Evolutionary conservation across 2,113 vertebrate species (phyloP), one percentile per base, ranked within the genome.

Genomic region (Suricata suricatta): DNA sequence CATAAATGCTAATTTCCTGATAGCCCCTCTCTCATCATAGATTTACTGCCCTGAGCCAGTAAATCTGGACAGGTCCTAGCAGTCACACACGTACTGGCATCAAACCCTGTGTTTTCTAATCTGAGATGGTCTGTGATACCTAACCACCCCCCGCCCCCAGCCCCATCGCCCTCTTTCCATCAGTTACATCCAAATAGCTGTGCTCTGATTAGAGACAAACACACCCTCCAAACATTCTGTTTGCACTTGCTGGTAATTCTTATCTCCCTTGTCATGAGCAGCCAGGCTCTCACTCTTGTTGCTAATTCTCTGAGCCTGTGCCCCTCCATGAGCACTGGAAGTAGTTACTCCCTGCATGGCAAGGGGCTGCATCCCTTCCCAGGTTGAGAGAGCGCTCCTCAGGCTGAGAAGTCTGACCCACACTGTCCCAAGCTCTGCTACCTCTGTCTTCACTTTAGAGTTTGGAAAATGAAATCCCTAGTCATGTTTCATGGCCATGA

Each of bases 181-280:
- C 41, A 0, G 9, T 2, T 52, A n/a, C 15, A 9, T 12, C 21
- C 31, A 11, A 35, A 63, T 0, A 2, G 14, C 1, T 14, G 66
- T 33, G 41, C 54, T 41, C 21, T 10, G 14, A 11, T 17, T 38
- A 11, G 60, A 66, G 50, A n/a, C 71, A 54, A 81, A 27, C 31
- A 52, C 57, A 9, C 25, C 60, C 50, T 77, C 31, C 25, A 7
- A 25, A 14, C 33, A 6, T 38, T 57, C 38, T 80, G 68, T 77
- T 10, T 77, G 33, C 31, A 7, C 13, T 44, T 52, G 23, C 13
- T 35, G 15, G 79, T 25, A 3, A 57, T 25, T 38, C 47, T 69
- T 50, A 7, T 10, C 44, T 50, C 25, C 25, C 0, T 29, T 7
- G 12, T 16, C 27, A 0, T 3, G 9, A 35, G 52, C 7, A 15